phyloP scores from a whole-genome alignment of 2,797 vertebrate genomes.

The Varecia variegata region DNA sequence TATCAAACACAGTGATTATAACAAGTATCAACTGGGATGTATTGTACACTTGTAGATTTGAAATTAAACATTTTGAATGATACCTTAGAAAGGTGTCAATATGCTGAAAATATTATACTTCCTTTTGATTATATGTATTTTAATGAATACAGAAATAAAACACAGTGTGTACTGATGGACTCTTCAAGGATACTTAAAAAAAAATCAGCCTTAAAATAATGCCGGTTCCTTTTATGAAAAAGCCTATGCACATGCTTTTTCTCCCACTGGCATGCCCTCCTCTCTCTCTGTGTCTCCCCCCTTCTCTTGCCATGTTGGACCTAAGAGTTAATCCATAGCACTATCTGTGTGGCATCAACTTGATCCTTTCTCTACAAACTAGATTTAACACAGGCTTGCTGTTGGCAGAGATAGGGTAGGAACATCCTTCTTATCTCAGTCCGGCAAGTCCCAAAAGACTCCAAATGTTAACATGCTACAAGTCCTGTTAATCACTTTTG shows the following conservation, averaged over 20 bases:
- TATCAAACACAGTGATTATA: background rate
- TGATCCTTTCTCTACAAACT: background rate
- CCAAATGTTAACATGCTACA: background rate
- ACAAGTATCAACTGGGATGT: background rate
- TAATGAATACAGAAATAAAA: conserved; percentile 32
- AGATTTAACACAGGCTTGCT: background rate
- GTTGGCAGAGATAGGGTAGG: background rate
- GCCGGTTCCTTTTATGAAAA: background rate
- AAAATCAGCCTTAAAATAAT: background rate
- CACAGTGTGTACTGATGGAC: background rate
- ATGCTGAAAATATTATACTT: background rate
- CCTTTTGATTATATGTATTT: background rate
- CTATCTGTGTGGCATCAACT: background rate
- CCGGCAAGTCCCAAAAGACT: background rate
- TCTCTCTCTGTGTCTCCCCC: background rate
- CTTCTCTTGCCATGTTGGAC: background rate
- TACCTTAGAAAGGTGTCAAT: background rate
- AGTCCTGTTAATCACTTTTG: background rate
- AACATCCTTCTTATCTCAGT: background rate
- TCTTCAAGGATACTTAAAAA: background rate
- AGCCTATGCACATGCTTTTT: background rate
- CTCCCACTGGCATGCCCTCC: background rate
- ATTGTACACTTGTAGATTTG: background rate
- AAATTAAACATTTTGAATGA: conserved; percentile 45
- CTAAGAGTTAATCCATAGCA: background rate